Base-by-base conservation (phyloP, 2,888 invertebrate genomes). In the Tachina fera region DNA sequence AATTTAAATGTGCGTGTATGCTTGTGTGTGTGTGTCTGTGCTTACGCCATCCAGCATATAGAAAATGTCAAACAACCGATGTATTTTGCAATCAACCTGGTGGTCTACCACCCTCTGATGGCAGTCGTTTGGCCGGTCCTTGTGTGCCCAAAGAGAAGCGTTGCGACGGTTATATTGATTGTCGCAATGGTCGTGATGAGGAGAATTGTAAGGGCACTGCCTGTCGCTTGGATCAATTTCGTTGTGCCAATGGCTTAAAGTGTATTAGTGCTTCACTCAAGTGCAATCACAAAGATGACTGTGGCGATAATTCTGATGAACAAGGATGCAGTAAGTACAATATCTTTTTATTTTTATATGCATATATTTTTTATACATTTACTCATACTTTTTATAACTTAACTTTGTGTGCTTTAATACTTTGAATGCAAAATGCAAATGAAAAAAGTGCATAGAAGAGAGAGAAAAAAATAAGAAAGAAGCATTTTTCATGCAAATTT, bases 221-320 rank as follows among this genome's bases (percentile, higher is more conserved):
- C 56, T 98, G 97, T 90, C 94, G 96, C 39, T 94, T 97, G 89
- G 97, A 97, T 93, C 97, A 98, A 93, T 97, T 97, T 93, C 94
- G 97, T 61, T 98, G 97, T 92, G 95, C 96, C 88, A 95, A 95
- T 88, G 97, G 97, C 58, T 95, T 95, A 90, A 95, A 96, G 89
- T 98, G 98, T 92, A 95, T 98, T 87, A 97, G 97, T 90, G 94
- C 94, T 74, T 91, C 94, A 22, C 95, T 95, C 89, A 96, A 96
- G 91, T 98, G 98, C 92, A 97, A 98, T 93, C 97, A 98, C 93
- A 96, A 95, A 91, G 96, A 97, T 92, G 98, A 98, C 93, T 98
- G 98, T 90, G 97, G 96, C 0, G 97, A 98, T 93, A 97, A 96
- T 92, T 97, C 97, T 1, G 98, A 98, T 91, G 98, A 98, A 92